phyloP scores from a whole-genome alignment of 2,888 invertebrate genomes.

The Pasiphila rectangulata region DNA sequence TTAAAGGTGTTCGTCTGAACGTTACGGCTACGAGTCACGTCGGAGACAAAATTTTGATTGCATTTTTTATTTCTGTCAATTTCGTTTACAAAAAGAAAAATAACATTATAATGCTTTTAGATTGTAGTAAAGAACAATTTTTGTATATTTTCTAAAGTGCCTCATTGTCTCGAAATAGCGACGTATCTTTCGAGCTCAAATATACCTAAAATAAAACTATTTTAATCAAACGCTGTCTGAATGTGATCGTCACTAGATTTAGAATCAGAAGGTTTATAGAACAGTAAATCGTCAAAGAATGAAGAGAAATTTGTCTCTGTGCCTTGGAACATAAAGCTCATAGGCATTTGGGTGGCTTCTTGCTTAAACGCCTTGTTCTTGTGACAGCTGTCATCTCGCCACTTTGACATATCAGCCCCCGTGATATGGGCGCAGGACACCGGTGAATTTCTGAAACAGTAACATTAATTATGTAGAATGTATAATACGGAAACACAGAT shows the following conservation, averaged over 20 bases:
- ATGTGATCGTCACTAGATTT: neutral
- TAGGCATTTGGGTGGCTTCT: constrained; percentile 26
- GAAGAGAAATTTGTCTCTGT: constrained; percentile 30
- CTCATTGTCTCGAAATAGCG: too few relatives aligned
- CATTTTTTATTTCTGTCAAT: too few relatives aligned
- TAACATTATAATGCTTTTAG: too few relatives aligned
- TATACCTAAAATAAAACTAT: too few relatives aligned
- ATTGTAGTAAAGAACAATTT: too few relatives aligned
- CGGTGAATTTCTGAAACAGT: constrained; percentile 50
- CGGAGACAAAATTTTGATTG: too few relatives aligned
- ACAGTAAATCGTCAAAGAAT: constrained; percentile 38
- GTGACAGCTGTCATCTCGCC: constrained; percentile 52
- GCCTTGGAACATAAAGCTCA: constrained; percentile 27
- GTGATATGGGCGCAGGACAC: constrained; percentile 49
- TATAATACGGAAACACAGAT: neutral
- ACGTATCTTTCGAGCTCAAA: too few relatives aligned
- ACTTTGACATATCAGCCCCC: constrained; percentile 47
- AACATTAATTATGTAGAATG: constrained; percentile 5
- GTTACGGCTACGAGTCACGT: too few relatives aligned
- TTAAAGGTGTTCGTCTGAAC: too few relatives aligned
- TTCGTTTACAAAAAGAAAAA: too few relatives aligned
- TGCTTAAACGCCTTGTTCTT: constrained; percentile 30
- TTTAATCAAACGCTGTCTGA: too few relatives aligned
- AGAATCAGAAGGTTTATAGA: constrained; percentile 17
- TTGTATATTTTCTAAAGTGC: too few relatives aligned